phyloP scores from a whole-genome alignment of 2,797 vertebrate species.

The Todus mexicanus region DNA sequence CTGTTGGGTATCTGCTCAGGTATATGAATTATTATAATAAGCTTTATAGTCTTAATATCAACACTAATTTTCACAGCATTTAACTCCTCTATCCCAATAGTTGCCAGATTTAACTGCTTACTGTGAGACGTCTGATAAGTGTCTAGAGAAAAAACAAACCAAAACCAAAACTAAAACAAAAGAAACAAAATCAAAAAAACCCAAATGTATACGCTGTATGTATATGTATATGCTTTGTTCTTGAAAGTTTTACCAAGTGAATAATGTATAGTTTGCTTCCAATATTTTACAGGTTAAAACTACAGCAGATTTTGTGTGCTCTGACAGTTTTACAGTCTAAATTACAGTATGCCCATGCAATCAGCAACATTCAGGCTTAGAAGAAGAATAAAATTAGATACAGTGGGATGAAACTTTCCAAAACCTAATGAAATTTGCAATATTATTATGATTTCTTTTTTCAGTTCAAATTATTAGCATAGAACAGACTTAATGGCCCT shows the following conservation, averaged over 20 bases:
- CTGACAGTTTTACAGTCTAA: slow-evolving; percentile 13
- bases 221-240: too few species aligned
- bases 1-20: too few species aligned
- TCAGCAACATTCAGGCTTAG: background rate
- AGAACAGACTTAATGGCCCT: background rate
- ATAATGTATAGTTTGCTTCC: background rate
- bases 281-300: background rate
- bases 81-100: background rate
- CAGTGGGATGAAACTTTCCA: background rate
- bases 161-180: too few species aligned
- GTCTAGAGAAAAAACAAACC: too few species aligned
- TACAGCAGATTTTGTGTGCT: background rate
- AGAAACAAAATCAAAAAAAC: too few species aligned
- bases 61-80: background rate
- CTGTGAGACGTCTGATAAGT: background rate
- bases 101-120: background rate
- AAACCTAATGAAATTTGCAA: slow-evolving; percentile 1
- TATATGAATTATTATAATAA: background rate
- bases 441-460: background rate
- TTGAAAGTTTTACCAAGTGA: background rate
- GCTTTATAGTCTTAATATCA: background rate
- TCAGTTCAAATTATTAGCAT: background rate
- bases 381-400: slow-evolving; percentile 19
- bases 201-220: too few species aligned
- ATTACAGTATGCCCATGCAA: slow-evolving; percentile 8